Conservation (phyloP, 2,113 vertebrate species). For the Agapornis roseicollis region DNA sequence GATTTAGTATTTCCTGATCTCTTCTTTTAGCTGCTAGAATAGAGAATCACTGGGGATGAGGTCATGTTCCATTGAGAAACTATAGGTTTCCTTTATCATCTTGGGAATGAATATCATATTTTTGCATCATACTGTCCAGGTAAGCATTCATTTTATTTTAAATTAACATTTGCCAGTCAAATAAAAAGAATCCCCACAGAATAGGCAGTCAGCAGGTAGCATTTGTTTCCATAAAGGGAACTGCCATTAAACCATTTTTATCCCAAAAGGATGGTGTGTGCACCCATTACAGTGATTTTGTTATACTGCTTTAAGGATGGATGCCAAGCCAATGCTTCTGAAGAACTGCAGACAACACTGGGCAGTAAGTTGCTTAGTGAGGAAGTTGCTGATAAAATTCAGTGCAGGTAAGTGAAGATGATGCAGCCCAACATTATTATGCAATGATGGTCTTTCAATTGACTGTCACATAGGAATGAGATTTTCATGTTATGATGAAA, state of each 20-base stretch:
- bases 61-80: neutral
- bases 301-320: constrained; percentile 10
- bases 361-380: neutral
- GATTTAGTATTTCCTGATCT: neutral
- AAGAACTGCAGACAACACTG: neutral
- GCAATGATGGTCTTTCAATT: neutral
- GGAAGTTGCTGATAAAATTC: neutral
- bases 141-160: constrained; percentile 1
- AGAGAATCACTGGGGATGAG: neutral
- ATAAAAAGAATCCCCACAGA: constrained; percentile 9
- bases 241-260: constrained; percentile 33
- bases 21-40: neutral
- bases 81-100: neutral
- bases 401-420: neutral
- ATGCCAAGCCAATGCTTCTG: constrained; percentile 20
- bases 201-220: neutral
- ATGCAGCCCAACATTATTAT: neutral
- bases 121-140: neutral
- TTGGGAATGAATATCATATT: neutral
- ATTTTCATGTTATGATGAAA: neutral
- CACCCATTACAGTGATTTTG: constrained; percentile 9
- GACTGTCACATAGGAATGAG: neutral
- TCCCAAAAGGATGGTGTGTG: neutral
- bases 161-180: constrained; percentile 18
- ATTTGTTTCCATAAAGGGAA: constrained; percentile 27